Evolutionary conservation across 2,113 vertebrate genomes (phyloP), one percentile per base, ranked within the genome.

Genomic region (Serilophus lunatus): DNA sequence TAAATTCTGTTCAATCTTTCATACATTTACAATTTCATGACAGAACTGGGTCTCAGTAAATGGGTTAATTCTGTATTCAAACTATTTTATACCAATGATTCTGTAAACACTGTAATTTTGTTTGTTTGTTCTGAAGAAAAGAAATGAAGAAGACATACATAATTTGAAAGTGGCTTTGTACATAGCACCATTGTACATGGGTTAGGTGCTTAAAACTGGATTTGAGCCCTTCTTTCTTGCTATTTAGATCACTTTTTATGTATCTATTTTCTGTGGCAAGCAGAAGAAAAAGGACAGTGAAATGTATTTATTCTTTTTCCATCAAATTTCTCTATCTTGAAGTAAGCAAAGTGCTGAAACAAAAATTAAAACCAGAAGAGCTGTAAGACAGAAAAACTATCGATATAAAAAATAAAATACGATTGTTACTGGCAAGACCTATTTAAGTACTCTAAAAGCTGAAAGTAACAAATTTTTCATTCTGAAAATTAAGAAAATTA

Each of bases 1-100:
- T 89, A 60, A 84, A 86, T 92, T 91, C 71, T 60, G 24, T 74
- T 92, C 35, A 78, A 49, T 69, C 26, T n/a, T 59, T 87, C 68
- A 78, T 92, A 65, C 25, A 75, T 69, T 86, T 78, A 54, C 74
- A 65, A 45, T 75, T 88, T 29, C 36, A 24, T 63, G 56, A 44
- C 77, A 93, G 45, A 89, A 79, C 13, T 72, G 36, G 33, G 78
- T 91, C 51, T 89, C 61, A 44, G 35, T 61, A 89, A 69, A 45
- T 72, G 22, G 5, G 13, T 57, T 66, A 84, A 82, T 50, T 64
- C 63, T 81, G 31, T 64, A 70, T 87, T 59, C 75, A 91, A 64
- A 66, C 10, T 29, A 42, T 80, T 60, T 89, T 84, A 38, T 69
- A 47, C 8, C 18, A 63, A 54, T 44, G 51, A 42, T 60, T 63